Evolutionary conservation across 2,113 vertebrate species (phyloP), one percentile per base, ranked within the genome.

Genomic region (Calyptomena viridis): DNA sequence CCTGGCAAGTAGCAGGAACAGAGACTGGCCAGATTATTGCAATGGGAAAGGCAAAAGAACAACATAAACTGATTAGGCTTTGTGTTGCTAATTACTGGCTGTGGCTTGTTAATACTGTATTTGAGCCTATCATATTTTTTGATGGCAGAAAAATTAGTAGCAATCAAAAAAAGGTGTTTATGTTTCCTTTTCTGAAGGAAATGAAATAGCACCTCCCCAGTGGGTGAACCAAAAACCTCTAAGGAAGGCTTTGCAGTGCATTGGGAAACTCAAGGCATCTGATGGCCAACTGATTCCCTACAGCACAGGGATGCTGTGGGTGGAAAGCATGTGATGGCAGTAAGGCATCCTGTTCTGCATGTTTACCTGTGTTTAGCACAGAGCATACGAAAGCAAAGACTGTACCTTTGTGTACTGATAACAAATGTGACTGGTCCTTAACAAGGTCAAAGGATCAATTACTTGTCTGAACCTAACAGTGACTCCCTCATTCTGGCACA

Each of bases 41-140:
- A 92, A 81, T 60, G 69, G 80, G 47, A 95, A 95, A 49, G 69
- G 56, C 64, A 92, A 91, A 94, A 87, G 33, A 92, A 73, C 78
- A 79, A 75, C n/a, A 81, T 42, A 81, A 89, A 84, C 14, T 68
- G 73, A 95, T 89, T 78, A 82, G 44, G 52, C 24, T 63, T 80
- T 92, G 69, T 74, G 37, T 55, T 90, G 47, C 30, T 80, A 63
- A 67, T 94, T 92, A 80, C 63, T 58, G 21, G 14, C 49, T 62
- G 46, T 30, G 22, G 58, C 37, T 84, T 86, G 16, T 63, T 85
- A 19, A 79, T 69, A 58, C 23, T 77, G 11, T 71, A 39, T 50
- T 71, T 77, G 24, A 56, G 42, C 27, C 35, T 71, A 72, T 30
- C 5, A 6, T 62, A 25, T 47, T 77, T 93, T 84, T 47, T 60